phyloP scores from a whole-genome alignment of 1,140 invertebrate genomes.

The Centruroides sculpturatus region DNA sequence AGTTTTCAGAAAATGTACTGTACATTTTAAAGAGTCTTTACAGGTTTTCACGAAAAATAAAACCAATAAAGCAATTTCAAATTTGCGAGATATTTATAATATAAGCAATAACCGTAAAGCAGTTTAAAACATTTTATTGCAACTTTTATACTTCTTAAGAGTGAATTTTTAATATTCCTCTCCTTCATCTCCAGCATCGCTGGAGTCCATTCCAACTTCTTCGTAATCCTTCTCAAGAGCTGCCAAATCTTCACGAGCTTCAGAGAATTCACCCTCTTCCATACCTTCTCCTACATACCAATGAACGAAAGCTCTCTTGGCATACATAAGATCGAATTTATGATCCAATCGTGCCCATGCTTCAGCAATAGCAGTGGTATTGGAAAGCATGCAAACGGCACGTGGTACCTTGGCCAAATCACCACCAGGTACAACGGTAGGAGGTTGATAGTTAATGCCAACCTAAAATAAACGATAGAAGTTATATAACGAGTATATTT shows the following conservation, averaged over 20 bases:
- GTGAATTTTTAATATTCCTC: conserved; percentile 27
- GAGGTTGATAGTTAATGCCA: conserved; percentile 32
- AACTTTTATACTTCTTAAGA: not conserved
- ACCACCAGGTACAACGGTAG: conserved; percentile 45
- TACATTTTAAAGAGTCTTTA: too few species aligned
- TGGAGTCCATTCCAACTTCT: conserved; percentile 53
- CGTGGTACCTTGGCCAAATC: conserved; percentile 39
- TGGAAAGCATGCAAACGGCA: conserved; percentile 54
- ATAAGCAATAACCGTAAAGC: not conserved
- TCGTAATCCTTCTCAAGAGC: conserved; percentile 34
- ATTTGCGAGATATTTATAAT: too few species aligned
- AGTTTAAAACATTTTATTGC: not conserved
- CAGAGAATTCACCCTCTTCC: conserved; percentile 47
- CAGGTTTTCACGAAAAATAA: too few species aligned
- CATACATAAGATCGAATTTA: conserved; percentile 57
- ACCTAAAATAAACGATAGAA: conserved; percentile 21
- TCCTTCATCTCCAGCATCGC: conserved; percentile 31
- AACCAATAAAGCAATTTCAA: too few species aligned
- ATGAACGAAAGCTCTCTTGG: conserved; percentile 66
- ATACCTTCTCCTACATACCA: conserved; percentile 56
- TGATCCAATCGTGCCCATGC: conserved; percentile 56
- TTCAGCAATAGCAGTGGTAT: conserved; percentile 53
- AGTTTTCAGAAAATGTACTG: too few species aligned
- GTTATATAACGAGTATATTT: not conserved
- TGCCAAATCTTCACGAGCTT: conserved; percentile 71